phyloP scores from a whole-genome alignment of 2,888 invertebrate genomes.

The Apeira syringaria region DNA sequence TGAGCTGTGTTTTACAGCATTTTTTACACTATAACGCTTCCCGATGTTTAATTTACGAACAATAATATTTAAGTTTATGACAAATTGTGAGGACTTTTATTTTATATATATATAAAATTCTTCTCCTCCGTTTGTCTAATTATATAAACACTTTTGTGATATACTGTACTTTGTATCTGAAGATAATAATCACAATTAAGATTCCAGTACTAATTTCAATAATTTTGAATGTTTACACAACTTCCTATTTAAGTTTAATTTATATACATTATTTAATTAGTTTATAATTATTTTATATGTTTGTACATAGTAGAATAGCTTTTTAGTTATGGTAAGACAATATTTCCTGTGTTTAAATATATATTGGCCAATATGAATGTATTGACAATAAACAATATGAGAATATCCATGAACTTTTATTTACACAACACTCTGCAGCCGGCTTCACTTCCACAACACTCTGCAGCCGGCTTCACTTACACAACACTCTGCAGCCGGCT shows the following conservation, averaged over 20 bases:
- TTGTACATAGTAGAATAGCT: constrained; percentile 24
- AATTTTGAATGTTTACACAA: too few species aligned
- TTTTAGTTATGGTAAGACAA: constrained; percentile 5
- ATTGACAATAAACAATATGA: constrained; percentile 5
- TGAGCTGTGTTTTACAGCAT: too few species aligned
- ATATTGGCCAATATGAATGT: constrained; percentile 3
- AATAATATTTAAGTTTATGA: constrained; percentile 35
- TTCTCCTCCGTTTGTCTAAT: constrained; percentile 72
- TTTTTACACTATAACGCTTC: too few species aligned
- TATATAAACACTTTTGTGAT: constrained; percentile 52
- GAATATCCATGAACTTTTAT: neutral
- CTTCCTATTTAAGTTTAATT: constrained; percentile 18
- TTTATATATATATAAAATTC: constrained; percentile 68
- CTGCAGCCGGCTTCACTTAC: too few species aligned
- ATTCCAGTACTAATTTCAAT: too few species aligned
- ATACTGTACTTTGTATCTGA: constrained; percentile 14
- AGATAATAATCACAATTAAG: too few species aligned
- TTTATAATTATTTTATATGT: constrained; percentile 2
- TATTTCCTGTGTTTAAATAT: constrained; percentile 1
- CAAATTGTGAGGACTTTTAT: constrained; percentile 79
- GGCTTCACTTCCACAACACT: too few species aligned
- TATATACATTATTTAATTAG: constrained; percentile 13
- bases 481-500: too few species aligned
- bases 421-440: too few species aligned
- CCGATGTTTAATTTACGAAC: too few species aligned